phyloP scores from a whole-genome alignment of 2,888 invertebrate genomes.

The Epiblema foenella region DNA sequence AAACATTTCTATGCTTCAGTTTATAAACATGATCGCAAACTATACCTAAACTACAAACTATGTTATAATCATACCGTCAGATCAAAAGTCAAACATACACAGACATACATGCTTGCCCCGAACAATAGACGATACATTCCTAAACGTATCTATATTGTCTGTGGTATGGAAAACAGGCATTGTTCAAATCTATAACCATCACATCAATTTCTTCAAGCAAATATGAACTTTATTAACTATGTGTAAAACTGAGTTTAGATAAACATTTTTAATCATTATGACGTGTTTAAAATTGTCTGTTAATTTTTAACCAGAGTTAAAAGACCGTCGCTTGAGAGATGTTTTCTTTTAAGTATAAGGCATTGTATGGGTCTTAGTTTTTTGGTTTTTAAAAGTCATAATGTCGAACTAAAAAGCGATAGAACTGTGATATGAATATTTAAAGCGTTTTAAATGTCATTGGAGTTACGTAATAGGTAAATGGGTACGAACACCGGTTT shows the following conservation, averaged over 20 bases:
- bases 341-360: not conserved
- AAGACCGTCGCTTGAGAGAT: conserved; percentile 39
- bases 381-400: conserved; percentile 50
- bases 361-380: conserved; percentile 32
- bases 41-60: not conserved
- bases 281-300: conserved; percentile 42
- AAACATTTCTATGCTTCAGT: not conserved
- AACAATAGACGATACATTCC: conserved; percentile 75
- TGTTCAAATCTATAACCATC: conserved; percentile 53
- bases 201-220: conserved; percentile 52
- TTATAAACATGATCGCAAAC: not conserved
- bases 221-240: conserved; percentile 57
- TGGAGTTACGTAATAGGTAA: conserved; percentile 27
- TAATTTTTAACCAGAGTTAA: conserved; percentile 45
- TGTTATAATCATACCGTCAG: conserved; percentile 25
- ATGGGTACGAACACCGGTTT: conserved; percentile 17
- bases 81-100: conserved; percentile 38
- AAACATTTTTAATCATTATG: conserved; percentile 42
- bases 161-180: conserved; percentile 65
- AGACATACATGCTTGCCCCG: conserved; percentile 43
- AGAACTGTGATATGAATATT: conserved; percentile 52
- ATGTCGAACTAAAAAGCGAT: conserved; percentile 50
- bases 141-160: conserved; percentile 61
- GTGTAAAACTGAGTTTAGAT: conserved; percentile 51
- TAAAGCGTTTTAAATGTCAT: conserved; percentile 44